Evolutionary conservation across 2,888 invertebrate genomes (phyloP), one percentile per base, ranked within the genome.

Genomic region (Dysmachus trigonus): DNA sequence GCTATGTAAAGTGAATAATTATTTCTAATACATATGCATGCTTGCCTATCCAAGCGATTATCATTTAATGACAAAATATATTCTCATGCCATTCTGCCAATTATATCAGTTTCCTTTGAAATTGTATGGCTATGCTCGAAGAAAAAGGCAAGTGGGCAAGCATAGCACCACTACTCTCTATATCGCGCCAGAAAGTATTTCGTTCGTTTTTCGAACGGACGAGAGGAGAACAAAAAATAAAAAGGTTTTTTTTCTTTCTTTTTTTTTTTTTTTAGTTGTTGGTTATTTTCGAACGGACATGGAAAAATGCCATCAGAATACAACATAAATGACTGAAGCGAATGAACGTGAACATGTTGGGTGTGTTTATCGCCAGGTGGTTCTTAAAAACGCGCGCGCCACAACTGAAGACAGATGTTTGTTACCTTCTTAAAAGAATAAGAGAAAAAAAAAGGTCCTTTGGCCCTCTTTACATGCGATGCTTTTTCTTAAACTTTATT

Each of bases 311-410:
- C 71, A 72, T 72, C 83, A 27, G 33, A 83, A 72, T 41, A 81
- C 51, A 62, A 31, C 82, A 35, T 62, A 71, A n/a, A 71, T 15
- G 71, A 53, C 27, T 22, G 72, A 30, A 41, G 15, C 38, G 41
- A 77, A 38, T 8, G 41, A 41, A 22, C 38, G 38, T 27, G 38
- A 76, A 82, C 71, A 38, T 82, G 72, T 41, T 72, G 83, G 83
- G 71, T 71, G 71, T 83, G 83, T 72, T 83, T 35, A 83, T 83
- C 83, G 83, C 83, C 83, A 83, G 83, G 83, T 83, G 83, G 72
- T 83, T 83, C 83, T 83, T 83, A 72, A 83, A 83, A 83, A 83
- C 83, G 71, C 83, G 83, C 83, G 83, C 71, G 83, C 83, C 83
- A 62, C 35, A 72, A 83, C 83, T 30, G 27, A 31, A 72, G 72